Evolutionary conservation across 2,797 vertebrate species (phyloP), one percentile per base, ranked within the genome.

Genomic region (Sebastes oblongus): DNA sequence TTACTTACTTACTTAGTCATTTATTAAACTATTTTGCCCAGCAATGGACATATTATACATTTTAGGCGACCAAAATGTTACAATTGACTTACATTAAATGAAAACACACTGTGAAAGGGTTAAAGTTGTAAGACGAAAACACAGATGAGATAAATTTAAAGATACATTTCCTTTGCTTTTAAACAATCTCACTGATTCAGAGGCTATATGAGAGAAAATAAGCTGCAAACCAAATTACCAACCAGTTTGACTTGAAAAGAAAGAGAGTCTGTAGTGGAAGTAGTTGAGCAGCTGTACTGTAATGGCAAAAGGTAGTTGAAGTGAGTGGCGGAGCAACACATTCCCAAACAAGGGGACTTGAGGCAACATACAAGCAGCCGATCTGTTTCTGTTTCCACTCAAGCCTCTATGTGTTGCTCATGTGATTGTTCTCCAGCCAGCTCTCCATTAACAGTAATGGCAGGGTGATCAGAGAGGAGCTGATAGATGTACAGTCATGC

Each of bases 381-480:
- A 11, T 62, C 29, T 30, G 54, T 66, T 20, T 14, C 3, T 73
- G 72, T 84, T 83, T 87, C 81, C 66, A 72, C 80, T 72, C 25
- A 64, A 65, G 75, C 34, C 18, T 76, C 66, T 55, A 46, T 4
- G 18, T 16, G 30, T 18, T 9, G 24, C 24, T 58, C 42, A 12
- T 64, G 29, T 76, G 69, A 81, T 50, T 60, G 80, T 87, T 89
- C 65, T 66, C 5, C 66, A 22, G 86, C 86, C 77, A 80, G 77
- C 66, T 78, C 73, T 81, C 86, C 68, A 79, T 90, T 87, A 85
- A 79, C 80, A 3, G 61, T 50, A 61, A 80, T 66, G 42, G 59
- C 77, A 25, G 70, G 64, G 75, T 80, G 82, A 79, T 82, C 46
- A 55, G 76, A 80, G 75, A 82, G 61, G 22, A 86, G 78, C 67